Evolutionary conservation across 2,113 vertebrate species (phyloP).

Genomic region (Solea senegalensis): DNA sequence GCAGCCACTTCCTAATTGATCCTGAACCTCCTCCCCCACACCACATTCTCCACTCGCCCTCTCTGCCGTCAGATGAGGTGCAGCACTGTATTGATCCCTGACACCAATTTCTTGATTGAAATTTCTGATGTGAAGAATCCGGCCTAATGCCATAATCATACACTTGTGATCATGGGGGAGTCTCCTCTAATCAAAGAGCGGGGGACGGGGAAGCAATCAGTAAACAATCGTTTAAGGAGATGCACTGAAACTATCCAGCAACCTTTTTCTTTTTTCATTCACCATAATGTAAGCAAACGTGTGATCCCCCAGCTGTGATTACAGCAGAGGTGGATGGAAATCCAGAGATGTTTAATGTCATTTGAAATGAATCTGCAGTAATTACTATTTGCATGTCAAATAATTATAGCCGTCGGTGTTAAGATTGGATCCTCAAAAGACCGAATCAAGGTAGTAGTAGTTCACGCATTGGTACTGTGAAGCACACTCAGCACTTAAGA

Average conservation of each 20-base stretch:
- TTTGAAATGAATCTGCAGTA: slow-evolving; percentile 48
- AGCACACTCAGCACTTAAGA: not conserved
- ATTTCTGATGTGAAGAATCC: slow-evolving; percentile 79
- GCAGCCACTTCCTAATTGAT: slow-evolving; percentile 80
- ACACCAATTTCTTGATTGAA: slow-evolving; percentile 83
- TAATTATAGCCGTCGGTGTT: slow-evolving; percentile 37
- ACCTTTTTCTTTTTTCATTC: slow-evolving; percentile 29
- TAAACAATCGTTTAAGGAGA: slow-evolving; percentile 61
- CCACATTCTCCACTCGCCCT: slow-evolving; percentile 32
- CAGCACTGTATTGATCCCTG: slow-evolving; percentile 71
- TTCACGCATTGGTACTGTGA: not conserved
- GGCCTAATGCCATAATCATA: slow-evolving; percentile 84
- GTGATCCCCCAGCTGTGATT: slow-evolving; percentile 42
- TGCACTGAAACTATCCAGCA: slow-evolving; percentile 54
- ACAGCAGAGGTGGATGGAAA: slow-evolving; percentile 42
- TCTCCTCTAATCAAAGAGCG: slow-evolving; percentile 79
- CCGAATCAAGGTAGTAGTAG: slow-evolving; percentile 15
- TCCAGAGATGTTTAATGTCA: slow-evolving; percentile 19
- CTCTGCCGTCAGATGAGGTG: slow-evolving; percentile 66
- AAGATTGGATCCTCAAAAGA: slow-evolving; percentile 32
- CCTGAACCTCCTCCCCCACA: slow-evolving; percentile 49
- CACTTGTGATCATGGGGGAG: slow-evolving; percentile 76
- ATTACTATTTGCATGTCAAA: slow-evolving; percentile 65
- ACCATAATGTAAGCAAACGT: slow-evolving; percentile 12
- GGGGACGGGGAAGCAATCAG: slow-evolving; percentile 69